Evolutionary conservation across 2,113 vertebrate species (phyloP).

Genomic region (Hiodon alosoides): DNA sequence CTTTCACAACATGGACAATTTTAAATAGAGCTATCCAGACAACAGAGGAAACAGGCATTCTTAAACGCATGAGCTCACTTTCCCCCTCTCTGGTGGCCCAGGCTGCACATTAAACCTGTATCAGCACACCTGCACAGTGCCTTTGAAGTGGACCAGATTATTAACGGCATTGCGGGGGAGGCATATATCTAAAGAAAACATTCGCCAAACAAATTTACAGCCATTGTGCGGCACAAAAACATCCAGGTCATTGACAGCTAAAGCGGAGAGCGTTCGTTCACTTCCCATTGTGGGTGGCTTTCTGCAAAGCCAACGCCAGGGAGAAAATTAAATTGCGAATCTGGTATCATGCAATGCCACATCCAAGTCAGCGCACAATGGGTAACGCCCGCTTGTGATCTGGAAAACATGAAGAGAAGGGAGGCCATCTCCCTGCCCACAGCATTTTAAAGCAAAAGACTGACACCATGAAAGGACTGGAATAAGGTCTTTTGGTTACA

Average conservation of each 20-base stretch:
- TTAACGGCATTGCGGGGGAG: no score
- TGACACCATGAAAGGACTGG: slow-evolving; percentile 15
- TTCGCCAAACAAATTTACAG: not conserved
- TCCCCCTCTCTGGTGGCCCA: no score
- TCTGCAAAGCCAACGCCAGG: slow-evolving; percentile 1
- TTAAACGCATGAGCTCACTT: no score
- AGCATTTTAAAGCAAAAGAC: slow-evolving; percentile 4
- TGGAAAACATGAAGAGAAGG: slow-evolving; percentile 20
- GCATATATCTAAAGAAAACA: not conserved
- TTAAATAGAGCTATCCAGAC: no score
- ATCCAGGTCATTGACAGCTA: not conserved
- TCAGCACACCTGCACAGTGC: no score
- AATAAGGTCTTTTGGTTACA: slow-evolving; percentile 14
- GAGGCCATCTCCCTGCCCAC: not conserved
- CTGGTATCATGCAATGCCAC: not conserved
- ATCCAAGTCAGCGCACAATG: slow-evolving; percentile 12
- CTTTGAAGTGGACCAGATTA: no score
- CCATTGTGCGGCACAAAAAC: not conserved
- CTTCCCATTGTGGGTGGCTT: not conserved
- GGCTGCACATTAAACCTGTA: no score
- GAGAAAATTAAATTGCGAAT: slow-evolving; percentile 18
- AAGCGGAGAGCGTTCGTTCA: slow-evolving; percentile 1
- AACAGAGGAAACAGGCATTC: no score
- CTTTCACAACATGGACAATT: no score
- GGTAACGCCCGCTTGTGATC: slow-evolving; percentile 14